Evolutionary conservation across 2,888 invertebrate species (phyloP).

Genomic region (Microchrysa polita): DNA sequence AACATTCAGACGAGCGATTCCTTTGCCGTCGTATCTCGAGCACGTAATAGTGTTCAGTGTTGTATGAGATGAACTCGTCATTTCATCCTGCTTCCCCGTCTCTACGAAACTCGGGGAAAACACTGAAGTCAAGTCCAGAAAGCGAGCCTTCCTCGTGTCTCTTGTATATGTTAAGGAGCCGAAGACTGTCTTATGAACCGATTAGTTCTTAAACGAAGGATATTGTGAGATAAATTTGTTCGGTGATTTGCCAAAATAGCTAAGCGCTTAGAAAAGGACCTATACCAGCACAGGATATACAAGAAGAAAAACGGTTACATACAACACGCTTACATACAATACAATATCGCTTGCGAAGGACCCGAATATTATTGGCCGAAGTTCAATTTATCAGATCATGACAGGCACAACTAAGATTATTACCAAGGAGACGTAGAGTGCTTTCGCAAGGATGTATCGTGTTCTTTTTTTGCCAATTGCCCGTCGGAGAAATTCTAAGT

Average conservation of each 20-base stretch:
- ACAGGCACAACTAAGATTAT: constrained; percentile 35
- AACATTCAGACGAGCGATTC: constrained; percentile 62
- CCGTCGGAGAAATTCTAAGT: neutral
- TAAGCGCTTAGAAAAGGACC: constrained; percentile 29
- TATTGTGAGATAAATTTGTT: constrained; percentile 53
- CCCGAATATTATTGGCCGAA: constrained; percentile 18
- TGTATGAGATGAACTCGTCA: constrained; percentile 34
- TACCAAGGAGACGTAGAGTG: too few species aligned
- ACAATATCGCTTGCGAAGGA: constrained; percentile 15
- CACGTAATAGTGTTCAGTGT: constrained; percentile 45
- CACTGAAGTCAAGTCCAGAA: neutral
- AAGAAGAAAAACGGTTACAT: constrained; percentile 37
- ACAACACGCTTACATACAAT: too few species aligned
- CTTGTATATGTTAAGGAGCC: constrained; percentile 40
- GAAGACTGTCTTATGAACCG: constrained; percentile 49
- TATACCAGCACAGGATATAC: constrained; percentile 13
- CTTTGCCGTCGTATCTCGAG: constrained; percentile 40
- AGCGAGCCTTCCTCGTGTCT: neutral
- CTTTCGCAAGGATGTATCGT: neutral
- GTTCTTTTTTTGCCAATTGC: neutral
- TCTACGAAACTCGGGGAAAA: too few species aligned
- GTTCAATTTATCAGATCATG: constrained; percentile 51
- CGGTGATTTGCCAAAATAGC: constrained; percentile 52
- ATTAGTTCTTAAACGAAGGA: constrained; percentile 52
- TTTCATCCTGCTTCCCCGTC: neutral